Evolutionary conservation across 2,888 invertebrate genomes (phyloP).

Genomic region (Electrophaes corylata): DNA sequence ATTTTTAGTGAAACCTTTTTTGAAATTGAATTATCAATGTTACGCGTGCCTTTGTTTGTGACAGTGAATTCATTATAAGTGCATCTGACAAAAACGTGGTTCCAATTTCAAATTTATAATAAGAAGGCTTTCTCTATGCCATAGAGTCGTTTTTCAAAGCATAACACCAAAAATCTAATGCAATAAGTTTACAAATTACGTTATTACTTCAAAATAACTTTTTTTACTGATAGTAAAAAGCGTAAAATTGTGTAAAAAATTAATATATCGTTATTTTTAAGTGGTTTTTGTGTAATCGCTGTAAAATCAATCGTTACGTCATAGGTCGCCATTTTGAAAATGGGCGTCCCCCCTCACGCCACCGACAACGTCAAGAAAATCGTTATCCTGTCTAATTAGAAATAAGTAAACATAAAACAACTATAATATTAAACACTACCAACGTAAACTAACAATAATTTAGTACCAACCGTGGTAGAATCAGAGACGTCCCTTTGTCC

Average conservation of each 20-base stretch:
- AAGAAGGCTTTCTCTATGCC: neutral
- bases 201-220: neutral
- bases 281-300: slow-evolving; percentile 12
- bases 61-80: slow-evolving; percentile 5
- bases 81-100: neutral
- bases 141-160: neutral
- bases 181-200: neutral
- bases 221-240: neutral
- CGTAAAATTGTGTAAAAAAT: neutral
- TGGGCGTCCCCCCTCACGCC: slow-evolving; percentile 53
- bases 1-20: neutral
- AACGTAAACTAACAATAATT: neutral
- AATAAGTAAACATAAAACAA: neutral
- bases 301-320: slow-evolving; percentile 37
- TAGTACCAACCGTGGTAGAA: neutral
- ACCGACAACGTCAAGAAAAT: slow-evolving; percentile 26
- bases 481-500: slow-evolving; percentile 11
- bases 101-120: slow-evolving; percentile 5
- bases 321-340: slow-evolving; percentile 72
- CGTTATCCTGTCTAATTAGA: slow-evolving; percentile 14
- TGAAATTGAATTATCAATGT: neutral
- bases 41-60: slow-evolving; percentile 7
- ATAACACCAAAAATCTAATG: neutral
- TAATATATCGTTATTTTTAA: neutral
- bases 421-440: neutral